Evolutionary conservation across 2,888 invertebrate genomes (phyloP).

Genomic region (Chymomyza amoena): DNA sequence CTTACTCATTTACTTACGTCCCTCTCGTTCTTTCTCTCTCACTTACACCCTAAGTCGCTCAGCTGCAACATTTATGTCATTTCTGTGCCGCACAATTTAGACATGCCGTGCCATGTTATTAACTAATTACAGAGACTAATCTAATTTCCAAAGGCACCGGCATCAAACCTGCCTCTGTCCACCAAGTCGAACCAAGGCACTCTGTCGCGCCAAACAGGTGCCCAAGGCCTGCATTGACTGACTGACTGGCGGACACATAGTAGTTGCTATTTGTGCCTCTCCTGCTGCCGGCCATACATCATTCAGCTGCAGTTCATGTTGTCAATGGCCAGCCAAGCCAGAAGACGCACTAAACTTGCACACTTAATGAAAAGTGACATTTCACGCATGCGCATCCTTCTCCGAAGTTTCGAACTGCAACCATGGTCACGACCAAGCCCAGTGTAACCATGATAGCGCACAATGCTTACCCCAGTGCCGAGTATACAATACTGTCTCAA

Average conservation of each 20-base stretch:
- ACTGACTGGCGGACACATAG: background rate
- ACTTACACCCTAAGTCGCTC: background rate
- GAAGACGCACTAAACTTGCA: constrained; percentile 3
- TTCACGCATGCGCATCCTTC: constrained; percentile 69
- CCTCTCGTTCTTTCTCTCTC: background rate
- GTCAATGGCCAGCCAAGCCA: background rate
- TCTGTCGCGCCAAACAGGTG: constrained; percentile 54
- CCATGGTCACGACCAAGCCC: background rate
- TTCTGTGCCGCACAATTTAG: constrained; percentile 54
- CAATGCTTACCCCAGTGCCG: background rate
- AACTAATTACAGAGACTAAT: constrained; percentile 78
- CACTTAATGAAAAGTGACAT: constrained; percentile 77
- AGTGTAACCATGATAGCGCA: background rate
- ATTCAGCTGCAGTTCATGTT: background rate
- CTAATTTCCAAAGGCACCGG: constrained; percentile 62
- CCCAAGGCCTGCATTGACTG: constrained; percentile 36
- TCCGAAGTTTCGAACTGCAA: background rate
- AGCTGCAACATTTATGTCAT: constrained; percentile 37
- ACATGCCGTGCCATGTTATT: constrained; percentile 77
- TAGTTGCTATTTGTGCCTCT: background rate
- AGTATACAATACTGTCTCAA: background rate
- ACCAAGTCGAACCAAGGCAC: background rate
- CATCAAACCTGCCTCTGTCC: constrained; percentile 1
- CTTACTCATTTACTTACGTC: no score
- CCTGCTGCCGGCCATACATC: background rate